phyloP scores from a whole-genome alignment of 2,888 invertebrate species.

The Patella pellucida region DNA sequence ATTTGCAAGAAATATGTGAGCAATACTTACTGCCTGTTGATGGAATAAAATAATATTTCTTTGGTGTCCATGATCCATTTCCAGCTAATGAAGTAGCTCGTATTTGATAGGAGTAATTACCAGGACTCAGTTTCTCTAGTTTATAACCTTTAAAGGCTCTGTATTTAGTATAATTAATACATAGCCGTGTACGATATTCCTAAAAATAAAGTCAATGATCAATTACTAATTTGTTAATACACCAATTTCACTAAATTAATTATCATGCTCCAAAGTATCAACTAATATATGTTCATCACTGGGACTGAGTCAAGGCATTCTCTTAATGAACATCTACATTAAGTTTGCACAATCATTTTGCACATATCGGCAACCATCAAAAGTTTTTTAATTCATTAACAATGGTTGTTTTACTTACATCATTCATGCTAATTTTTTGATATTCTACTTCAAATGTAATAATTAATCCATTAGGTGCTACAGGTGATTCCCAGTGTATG shows the following conservation, averaged over 20 bases:
- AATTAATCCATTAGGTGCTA: constrained; percentile 88
- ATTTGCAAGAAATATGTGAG: no score
- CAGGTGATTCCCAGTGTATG: constrained; percentile 83
- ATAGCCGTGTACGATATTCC: constrained; percentile 68
- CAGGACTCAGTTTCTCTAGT: constrained; percentile 74
- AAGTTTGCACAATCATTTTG: no score
- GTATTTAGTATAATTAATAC: constrained; percentile 72
- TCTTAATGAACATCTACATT: no score
- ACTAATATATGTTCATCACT: no score
- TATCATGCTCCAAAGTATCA: no score
- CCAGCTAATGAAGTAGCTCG: constrained; percentile 85
- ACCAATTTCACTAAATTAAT: no score
- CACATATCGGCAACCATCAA: neutral
- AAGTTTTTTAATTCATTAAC: neutral
- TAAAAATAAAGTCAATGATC: constrained; percentile 20
- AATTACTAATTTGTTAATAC: no score
- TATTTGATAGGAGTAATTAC: constrained; percentile 86
- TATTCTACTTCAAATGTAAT: constrained; percentile 87
- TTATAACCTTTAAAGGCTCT: constrained; percentile 45
- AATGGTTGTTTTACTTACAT: constrained; percentile 71
- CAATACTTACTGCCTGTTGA: constrained; percentile 37
- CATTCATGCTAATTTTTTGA: constrained; percentile 77
- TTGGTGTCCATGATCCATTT: constrained; percentile 63
- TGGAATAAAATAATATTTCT: constrained; percentile 49
- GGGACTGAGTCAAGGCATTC: no score